Evolutionary conservation across 1,140 invertebrate species (phyloP), one percentile per base, ranked within the genome.

Genomic region (Drosophila obscura): DNA sequence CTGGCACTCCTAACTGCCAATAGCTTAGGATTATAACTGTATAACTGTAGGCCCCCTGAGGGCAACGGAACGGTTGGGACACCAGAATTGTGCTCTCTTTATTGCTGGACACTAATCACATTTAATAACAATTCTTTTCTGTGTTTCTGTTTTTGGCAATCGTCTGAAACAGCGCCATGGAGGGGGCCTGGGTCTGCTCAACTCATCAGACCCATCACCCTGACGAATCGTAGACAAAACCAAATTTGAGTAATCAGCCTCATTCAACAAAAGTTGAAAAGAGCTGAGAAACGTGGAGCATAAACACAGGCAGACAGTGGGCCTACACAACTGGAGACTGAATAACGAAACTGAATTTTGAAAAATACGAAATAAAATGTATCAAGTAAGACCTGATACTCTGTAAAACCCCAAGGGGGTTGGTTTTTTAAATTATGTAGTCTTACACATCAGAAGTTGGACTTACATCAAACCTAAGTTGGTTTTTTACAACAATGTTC

Each of bases 161-260:
- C 2, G 4, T 11, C 13, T 9, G 13, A 1, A 2, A 31, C 22
- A 11, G 7, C 1, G 2, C 7, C 15, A 43, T 6, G 0, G 2
- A 58, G 13, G 55, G 55, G 60, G 41, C 15, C 7, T 41, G 49
- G 31, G 31, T 68, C 50, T 68, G 64, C 66, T 49, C 64, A 69
- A 69, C 81, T 85, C 81, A 81, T 78, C 74, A 72, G 87, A 28
- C 26, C 7, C 26, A 28, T 28, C 73, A 73, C 83, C 82, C 82
- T 88, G 82, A 87, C 82, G 82, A 87, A 87, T 87, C 83, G 83
- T 65, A 88, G 75, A 87, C 82, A 87, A 87, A 82, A 73, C 83
- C 80, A 88, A 87, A 88, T 87, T 87, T 88, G 83, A 88, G 82
- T 87, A 87, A 87, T 87, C 82, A 87, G 82, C 82, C 88, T 87